phyloP scores from a whole-genome alignment of 1,140 invertebrate genomes.

The Drosophila lini region DNA sequence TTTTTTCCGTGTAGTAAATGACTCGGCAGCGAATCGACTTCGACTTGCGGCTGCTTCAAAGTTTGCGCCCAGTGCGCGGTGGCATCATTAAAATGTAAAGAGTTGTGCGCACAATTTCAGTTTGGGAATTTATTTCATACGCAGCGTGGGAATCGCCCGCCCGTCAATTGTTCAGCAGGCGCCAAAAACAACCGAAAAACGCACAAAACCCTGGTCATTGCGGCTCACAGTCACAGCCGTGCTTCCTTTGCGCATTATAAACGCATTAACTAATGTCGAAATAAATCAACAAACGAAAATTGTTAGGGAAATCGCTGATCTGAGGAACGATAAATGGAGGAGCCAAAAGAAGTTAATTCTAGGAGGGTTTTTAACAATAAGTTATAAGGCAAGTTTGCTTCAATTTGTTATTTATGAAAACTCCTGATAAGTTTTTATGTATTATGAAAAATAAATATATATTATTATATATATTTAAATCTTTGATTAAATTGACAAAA shows the following conservation, averaged over 20 bases:
- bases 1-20: slow-evolving; percentile 42
- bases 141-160: slow-evolving; percentile 76
- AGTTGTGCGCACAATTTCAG: slow-evolving; percentile 68
- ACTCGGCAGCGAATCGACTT: slow-evolving; percentile 60
- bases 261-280: slow-evolving; percentile 77
- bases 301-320: slow-evolving; percentile 37
- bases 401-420: not conserved
- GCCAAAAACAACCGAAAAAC: slow-evolving; percentile 46
- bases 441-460: too few relatives aligned
- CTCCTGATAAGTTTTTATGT: too few relatives aligned
- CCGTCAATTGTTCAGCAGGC: slow-evolving; percentile 75
- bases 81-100: slow-evolving; percentile 81
- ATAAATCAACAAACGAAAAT: slow-evolving; percentile 72
- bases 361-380: not conserved
- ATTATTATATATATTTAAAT: too few relatives aligned
- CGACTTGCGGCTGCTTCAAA: slow-evolving; percentile 72
- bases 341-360: slow-evolving; percentile 6
- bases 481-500: not conserved
- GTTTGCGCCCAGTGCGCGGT: slow-evolving; percentile 66
- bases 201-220: slow-evolving; percentile 27
- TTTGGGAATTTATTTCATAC: slow-evolving; percentile 74
- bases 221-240: slow-evolving; percentile 6
- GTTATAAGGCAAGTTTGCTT: not conserved
- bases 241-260: slow-evolving; percentile 73
- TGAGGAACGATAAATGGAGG: slow-evolving; percentile 54